Evolutionary conservation across 30 jellyfish, hydroid and myxozoan species (phyloP).

Genomic region (Phacellophora camtschatica): DNA sequence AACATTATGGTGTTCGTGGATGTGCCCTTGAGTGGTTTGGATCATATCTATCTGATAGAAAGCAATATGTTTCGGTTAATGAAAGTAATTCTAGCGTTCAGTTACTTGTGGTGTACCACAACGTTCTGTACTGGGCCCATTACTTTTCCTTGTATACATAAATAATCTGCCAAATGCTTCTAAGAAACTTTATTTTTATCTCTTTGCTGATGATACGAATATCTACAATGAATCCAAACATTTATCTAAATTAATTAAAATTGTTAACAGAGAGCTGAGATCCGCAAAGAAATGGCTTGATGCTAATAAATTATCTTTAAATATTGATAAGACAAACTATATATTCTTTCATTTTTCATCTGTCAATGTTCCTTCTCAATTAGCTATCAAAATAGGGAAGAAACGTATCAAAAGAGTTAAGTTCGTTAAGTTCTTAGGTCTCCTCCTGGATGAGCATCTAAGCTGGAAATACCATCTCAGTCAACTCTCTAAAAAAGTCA

Average conservation of each 20-base stretch:
- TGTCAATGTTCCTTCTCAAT: slow-evolving; percentile 24
- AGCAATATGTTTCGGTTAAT: slow-evolving; percentile 3
- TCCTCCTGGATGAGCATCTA: slow-evolving; percentile 8
- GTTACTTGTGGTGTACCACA: slow-evolving; percentile 56
- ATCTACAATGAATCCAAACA: too few species aligned
- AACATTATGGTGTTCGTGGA: slow-evolving; percentile 52
- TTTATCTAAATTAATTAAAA: too few species aligned
- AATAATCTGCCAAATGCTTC: too few species aligned
- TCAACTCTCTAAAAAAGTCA: too few species aligned
- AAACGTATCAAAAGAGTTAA: slow-evolving; percentile 10
- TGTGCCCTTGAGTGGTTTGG: slow-evolving; percentile 51
- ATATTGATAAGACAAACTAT: too few species aligned
- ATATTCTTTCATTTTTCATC: slow-evolving; percentile 26
- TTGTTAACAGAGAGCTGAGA: too few species aligned
- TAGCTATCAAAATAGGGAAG: slow-evolving; percentile 21
- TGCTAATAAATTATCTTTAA: too few species aligned
- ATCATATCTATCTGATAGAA: slow-evolving; percentile 30
- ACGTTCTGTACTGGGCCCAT: slow-evolving; percentile 71
- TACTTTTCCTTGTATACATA: too few species aligned
- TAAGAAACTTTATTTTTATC: too few species aligned
- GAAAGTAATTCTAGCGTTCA: slow-evolving; percentile 16
- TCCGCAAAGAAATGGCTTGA: too few species aligned
- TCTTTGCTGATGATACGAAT: too few species aligned
- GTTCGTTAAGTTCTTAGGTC: slow-evolving; percentile 11
- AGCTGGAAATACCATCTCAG: slow-evolving; percentile 14